Conservation (phyloP, 2,888 invertebrate genomes). For the Hypselothyrea guttata region DNA sequence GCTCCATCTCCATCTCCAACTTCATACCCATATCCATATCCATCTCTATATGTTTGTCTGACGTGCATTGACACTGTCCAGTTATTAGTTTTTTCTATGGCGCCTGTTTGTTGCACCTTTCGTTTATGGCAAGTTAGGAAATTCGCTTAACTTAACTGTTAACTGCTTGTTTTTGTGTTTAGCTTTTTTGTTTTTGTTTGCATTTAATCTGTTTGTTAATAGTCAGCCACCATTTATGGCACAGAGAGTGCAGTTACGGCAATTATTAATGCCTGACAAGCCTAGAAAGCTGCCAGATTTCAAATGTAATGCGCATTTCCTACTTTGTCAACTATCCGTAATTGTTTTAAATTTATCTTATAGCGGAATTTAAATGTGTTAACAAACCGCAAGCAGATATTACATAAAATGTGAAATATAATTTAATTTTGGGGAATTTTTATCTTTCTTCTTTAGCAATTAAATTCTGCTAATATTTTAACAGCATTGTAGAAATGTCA, state of each 20-base stretch:
- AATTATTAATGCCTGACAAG: slow-evolving; percentile 60
- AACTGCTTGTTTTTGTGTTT: slow-evolving; percentile 33
- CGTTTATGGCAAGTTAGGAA: slow-evolving; percentile 64
- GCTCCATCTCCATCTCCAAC: neutral
- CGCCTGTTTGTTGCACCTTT: slow-evolving; percentile 31
- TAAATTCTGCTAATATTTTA: too few relatives aligned
- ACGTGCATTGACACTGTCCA: slow-evolving; percentile 42
- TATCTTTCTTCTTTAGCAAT: too few relatives aligned
- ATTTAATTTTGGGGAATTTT: too few relatives aligned
- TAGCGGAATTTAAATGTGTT: slow-evolving; percentile 7
- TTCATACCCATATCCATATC: too few relatives aligned
- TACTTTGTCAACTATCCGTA: slow-evolving; percentile 24
- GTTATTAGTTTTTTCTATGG: slow-evolving; percentile 26
- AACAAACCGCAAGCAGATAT: too few relatives aligned
- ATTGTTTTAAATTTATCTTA: neutral
- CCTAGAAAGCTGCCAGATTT: slow-evolving; percentile 53
- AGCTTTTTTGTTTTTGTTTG: slow-evolving; percentile 8
- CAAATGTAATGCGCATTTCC: slow-evolving; percentile 46
- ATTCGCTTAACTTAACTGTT: slow-evolving; percentile 48
- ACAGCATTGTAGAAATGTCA: too few relatives aligned
- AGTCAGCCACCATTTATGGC: slow-evolving; percentile 32
- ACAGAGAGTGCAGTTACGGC: slow-evolving; percentile 53
- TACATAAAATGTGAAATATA: too few relatives aligned
- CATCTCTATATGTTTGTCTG: neutral
- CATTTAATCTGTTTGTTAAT: slow-evolving; percentile 42